Base-by-base conservation (phyloP, 1,140 invertebrate genomes). In the Sipha flava region DNA sequence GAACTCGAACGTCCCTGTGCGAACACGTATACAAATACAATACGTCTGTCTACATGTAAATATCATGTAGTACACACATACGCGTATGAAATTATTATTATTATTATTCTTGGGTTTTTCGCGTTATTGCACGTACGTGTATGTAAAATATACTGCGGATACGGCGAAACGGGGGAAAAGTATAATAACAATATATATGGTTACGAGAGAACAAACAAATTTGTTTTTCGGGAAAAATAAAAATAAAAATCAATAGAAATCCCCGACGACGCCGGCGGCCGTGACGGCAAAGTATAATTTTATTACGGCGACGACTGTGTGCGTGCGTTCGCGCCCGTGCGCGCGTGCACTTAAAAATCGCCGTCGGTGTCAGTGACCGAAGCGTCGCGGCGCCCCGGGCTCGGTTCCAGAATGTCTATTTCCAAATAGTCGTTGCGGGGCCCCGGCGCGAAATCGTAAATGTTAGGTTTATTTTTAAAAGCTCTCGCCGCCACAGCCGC, bases 391-490 rank as follows among this genome's bases (percentile, higher is more conserved):
- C 73, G 73, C 73, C 73, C 73, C 49, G 73, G 73, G 73, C 73
- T 77, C 52, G 52, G 73, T 77, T 77, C 73, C 73, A 77, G 73
- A 77, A 77, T 77, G 73, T 77, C 73, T 77, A 77, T 77, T 77
- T 77, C 52, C 52, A 77, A 77, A 77, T 77, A 52, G 52, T 59
- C 52, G 73, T 37, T 52, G 73, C 73, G 73, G 73, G 73, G 73
- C 73, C 26, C 73, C 73, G 73, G 52, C 49, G 37, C 52, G 73
- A 59, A 77, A 77, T 77, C 73, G 73, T 77, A 77, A 77, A 77
- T 77, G 73, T 77, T 77, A 77, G 73, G 49, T 77, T 77, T 77
- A 77, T 77, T 77, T 77, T 77, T 77, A 77, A 77, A 59, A 59
- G 73, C 73, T 59, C 52, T 59, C 34, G 52, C 34, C 72, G 72